Base-by-base conservation (phyloP, 2,888 invertebrate species). In the Drosophila algonquin region DNA sequence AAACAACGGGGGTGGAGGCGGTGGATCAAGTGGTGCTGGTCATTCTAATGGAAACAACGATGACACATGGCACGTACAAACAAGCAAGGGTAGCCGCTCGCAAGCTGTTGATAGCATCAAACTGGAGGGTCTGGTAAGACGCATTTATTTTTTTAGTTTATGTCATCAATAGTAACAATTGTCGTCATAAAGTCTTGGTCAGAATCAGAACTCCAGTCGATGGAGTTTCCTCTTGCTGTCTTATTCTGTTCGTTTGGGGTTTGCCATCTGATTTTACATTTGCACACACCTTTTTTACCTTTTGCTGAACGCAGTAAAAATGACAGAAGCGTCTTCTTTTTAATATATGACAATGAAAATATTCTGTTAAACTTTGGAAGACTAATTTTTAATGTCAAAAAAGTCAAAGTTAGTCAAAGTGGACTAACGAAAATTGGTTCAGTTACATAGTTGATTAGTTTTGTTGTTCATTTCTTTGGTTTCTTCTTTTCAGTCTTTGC, bases 21-120 rank as follows among this genome's bases (percentile, higher is more conserved):
- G 58, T 63, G 76, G 12, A 63, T 73, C 64, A 72, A 85, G 51
- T 12, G 54, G 59, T 12, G 50, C 51, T 18, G 62, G 60, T 7
- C 80, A 73, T 56, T 63, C 89, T 48, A 79, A 77, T 48, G 80
- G 78, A 47, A 81, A 79, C 56, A 89, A 80, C 18, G 84, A 89
- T 52, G 91, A 91, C 52, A 89, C 90, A 12, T 92, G 92, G 92
- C 90, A 90, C 44, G 89, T 93, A 73, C 92, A 92, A 91, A 90
- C 91, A 0, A 81, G 91, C 35, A 92, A 92, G 69, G 90, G 91
- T 3, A 90, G 89, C 70, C 89, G 91, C 16, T 89, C 89, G 7
- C 87, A 87, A 55, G 89, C 87, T 44, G 90, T 92, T 32, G 92
- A 92, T 69, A 83, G 90, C 0, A 87, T 75, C 40, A 91, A 92